Percentiles rank a stretch among this genome's conserved stretches.
Conservation (phyloP, 2,888 invertebrate genomes). For the Oscheius sp. region DNA sequence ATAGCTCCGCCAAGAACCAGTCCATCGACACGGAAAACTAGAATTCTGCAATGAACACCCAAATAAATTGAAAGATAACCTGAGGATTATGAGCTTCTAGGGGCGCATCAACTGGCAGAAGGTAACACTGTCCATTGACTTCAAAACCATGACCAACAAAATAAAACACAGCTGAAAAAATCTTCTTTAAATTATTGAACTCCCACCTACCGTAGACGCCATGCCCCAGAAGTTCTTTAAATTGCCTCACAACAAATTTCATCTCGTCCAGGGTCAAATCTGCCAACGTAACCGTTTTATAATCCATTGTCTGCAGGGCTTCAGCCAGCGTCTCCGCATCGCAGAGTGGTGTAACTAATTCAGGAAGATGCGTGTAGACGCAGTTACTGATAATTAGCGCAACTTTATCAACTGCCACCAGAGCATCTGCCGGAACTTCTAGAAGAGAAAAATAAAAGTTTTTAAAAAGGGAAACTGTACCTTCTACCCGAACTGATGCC, state of each 20-base stretch:
- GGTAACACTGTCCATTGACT: conserved; percentile 74
- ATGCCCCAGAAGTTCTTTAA: conserved; percentile 73
- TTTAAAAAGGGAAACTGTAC: not conserved
- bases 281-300: conserved; percentile 75
- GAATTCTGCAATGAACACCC: not conserved
- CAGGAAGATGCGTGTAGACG: conserved; percentile 72
- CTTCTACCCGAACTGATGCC: conserved; percentile 18
- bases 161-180: conserved; percentile 73
- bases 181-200: not conserved
- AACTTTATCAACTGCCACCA: conserved; percentile 75
- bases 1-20: conserved; percentile 73
- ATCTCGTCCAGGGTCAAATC: conserved; percentile 75
- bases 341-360: conserved; percentile 71
- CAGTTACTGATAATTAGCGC: conserved; percentile 75
- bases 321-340: conserved; percentile 74
- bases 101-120: conserved; percentile 75
- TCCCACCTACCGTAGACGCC: conserved; percentile 74
- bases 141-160: conserved; percentile 76
- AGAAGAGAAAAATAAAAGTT: not conserved
- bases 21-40: conserved; percentile 73
- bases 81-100: conserved; percentile 63
- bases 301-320: conserved; percentile 67
- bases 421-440: conserved; percentile 29
- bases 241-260: conserved; percentile 74
- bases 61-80: not conserved